Conservation (phyloP, 2,888 invertebrate species). For the Erpobdella octoculata region DNA sequence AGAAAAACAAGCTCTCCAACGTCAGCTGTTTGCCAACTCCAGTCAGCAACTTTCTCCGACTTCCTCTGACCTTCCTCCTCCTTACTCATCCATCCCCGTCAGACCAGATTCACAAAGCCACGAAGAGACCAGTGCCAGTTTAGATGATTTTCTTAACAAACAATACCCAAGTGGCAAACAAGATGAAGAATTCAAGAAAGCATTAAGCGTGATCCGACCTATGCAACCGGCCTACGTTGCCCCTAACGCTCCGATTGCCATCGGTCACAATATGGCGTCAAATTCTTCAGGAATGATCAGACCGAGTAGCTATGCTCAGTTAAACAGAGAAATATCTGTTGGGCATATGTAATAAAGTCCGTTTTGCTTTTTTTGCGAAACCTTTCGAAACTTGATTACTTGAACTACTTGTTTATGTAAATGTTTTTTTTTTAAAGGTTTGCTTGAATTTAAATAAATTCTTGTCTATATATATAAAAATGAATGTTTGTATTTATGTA, state of each 20-base stretch:
- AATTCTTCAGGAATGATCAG: neutral
- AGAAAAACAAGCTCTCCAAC: neutral
- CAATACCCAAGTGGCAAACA: neutral
- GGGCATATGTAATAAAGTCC: neutral
- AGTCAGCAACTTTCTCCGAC: neutral
- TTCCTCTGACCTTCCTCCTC: neutral
- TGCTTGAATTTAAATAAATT: too few relatives aligned
- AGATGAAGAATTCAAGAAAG: slow-evolving; percentile 7
- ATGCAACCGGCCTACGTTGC: slow-evolving; percentile 7
- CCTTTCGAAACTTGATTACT: too few relatives aligned
- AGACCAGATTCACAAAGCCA: neutral
- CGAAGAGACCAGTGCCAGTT: neutral
- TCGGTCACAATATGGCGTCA: too few relatives aligned
- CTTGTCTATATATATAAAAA: too few relatives aligned
- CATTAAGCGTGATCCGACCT: neutral
- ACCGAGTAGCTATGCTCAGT: too few relatives aligned
- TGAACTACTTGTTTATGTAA: too few relatives aligned
- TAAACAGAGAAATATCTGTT: neutral
- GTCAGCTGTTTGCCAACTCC: neutral
- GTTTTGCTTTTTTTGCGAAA: too few relatives aligned
- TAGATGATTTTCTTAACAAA: too few relatives aligned
- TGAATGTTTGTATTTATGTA: too few relatives aligned
- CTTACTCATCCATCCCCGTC: neutral
- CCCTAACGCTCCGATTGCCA: neutral
- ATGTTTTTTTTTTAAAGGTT: too few relatives aligned